Base-by-base conservation (phyloP, 2,888 invertebrate species). In the Eilema depressum region DNA sequence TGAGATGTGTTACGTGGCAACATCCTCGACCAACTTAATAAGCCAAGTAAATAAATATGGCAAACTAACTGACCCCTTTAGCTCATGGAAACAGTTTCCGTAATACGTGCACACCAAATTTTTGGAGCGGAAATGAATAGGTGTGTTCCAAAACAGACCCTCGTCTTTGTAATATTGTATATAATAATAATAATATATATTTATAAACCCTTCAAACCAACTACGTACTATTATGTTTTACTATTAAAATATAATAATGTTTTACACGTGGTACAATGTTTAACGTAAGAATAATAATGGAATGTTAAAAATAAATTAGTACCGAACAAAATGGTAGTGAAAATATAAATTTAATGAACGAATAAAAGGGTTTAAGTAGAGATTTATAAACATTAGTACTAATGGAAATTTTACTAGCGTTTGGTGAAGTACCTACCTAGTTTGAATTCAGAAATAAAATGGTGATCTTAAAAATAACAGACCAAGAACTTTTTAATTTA, bases 41-140 rank as follows among this genome's bases (percentile, higher is more conserved):
- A 70, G 53, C 20, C 66, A 59, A 37, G 66, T 67, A 69, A 75
- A 69, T 67, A 65, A 78, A 77, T 63, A 57, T 33, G 37, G 62
- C 25, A 60, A 60, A 53, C 26, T 57, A 23, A 57, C 63, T 71
- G 68, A 30, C 66, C 69, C 68, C 65, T 64, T 59, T 66, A 60
- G 68, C 63, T 70, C 64, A 67, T 69, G 74, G 66, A 78, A 81
- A 78, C 75, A 75, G 76, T 68, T 72, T 69, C 65, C 33, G 63
- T 70, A 70, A 73, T 71, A 67, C 73, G 70, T 73, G 75, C 76
- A 74, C 68, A 66, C 65, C 63, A 66, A 68, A 57, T 79, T 77
- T 82, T 76, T 80, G 74, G 77, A 69, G 76, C 71, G 75, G 75
- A 78, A 83, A 73, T 69, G 74, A 80, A 74, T 76, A 69, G 75